phyloP scores from a whole-genome alignment of 2,113 vertebrate genomes.

The Pollachius pollachius region DNA sequence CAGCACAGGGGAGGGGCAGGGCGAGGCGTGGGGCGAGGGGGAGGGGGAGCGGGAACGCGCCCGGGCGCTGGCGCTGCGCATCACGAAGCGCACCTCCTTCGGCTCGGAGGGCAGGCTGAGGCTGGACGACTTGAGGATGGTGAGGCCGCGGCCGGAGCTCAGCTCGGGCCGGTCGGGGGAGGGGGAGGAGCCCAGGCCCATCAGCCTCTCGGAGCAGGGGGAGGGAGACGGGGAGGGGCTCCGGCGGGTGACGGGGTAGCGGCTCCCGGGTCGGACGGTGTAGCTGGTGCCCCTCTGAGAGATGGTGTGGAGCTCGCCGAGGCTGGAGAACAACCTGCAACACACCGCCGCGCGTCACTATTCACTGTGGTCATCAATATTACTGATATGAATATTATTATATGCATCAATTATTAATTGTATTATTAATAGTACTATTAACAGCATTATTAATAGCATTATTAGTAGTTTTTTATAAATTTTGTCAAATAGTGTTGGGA shows the following conservation, averaged over 20 bases:
- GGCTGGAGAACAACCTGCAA: conserved; percentile 96
- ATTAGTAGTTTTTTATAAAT: too few species aligned
- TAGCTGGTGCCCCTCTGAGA: conserved; percentile 93
- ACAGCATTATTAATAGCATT: too few species aligned
- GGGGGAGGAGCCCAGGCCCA: conserved; percentile 72
- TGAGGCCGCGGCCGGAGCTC: conserved; percentile 68
- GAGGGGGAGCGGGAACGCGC: conserved; percentile 93
- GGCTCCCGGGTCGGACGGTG: conserved; percentile 90
- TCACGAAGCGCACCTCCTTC: conserved; percentile 96
- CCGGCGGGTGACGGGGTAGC: conserved; percentile 90
- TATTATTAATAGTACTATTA: too few species aligned
- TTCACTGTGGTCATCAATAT: too few species aligned
- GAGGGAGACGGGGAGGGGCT: conserved; percentile 91
- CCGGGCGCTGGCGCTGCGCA: conserved; percentile 91
- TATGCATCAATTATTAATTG: too few species aligned
- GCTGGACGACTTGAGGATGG: conserved; percentile 98
- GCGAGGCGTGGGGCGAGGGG: conserved; percentile 82
- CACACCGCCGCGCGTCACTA: neutral
- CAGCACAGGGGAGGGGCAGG: conserved; percentile 82
- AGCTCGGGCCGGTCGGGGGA: conserved; percentile 59
- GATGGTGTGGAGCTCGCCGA: conserved; percentile 95
- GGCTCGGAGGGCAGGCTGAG: conserved; percentile 95
- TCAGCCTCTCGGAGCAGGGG: conserved; percentile 77
- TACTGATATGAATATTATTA: too few species aligned
- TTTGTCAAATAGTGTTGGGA: too few species aligned